A percentile compares a stretch with the other conserved stretches of the same genome.
Evolutionary conservation across 2,113 vertebrate genomes (phyloP).

Genomic region (Hiodon tergisus): DNA sequence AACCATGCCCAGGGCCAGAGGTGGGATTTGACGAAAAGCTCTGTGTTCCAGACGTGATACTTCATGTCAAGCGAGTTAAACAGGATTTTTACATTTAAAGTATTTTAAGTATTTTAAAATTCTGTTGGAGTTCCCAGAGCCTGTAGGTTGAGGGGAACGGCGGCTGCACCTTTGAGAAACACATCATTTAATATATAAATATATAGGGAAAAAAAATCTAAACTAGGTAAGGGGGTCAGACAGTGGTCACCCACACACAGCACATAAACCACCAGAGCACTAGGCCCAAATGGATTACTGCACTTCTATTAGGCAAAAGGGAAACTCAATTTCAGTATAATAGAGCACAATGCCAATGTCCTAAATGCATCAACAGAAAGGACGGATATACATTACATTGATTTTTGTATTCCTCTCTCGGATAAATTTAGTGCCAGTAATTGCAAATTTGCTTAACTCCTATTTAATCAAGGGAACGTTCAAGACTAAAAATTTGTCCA

Average conservation of each 20-base stretch:
- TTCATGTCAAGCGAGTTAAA: too few species aligned
- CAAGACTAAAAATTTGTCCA: neutral
- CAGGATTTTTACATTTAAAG: too few species aligned
- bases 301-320: neutral
- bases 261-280: neutral
- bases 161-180: too few species aligned
- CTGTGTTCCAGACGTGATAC: too few species aligned
- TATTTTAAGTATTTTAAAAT: too few species aligned
- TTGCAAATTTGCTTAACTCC: conserved; percentile 17
- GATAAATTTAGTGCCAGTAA: conserved; percentile 13
- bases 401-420: neutral
- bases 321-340: conserved; percentile 19
- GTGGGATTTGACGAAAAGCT: too few species aligned
- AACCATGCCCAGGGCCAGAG: too few species aligned
- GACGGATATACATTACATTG: conserved; percentile 14
- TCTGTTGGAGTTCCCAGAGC: too few species aligned
- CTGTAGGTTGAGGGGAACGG: too few species aligned
- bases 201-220: neutral
- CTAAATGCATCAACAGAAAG: conserved; percentile 6
- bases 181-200: too few species aligned
- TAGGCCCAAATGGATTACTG: neutral
- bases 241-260: neutral
- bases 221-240: neutral
- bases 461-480: conserved; percentile 6
- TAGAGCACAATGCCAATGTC: neutral